Conservation (phyloP, 1,140 invertebrate species). For the Magallana gigas region DNA sequence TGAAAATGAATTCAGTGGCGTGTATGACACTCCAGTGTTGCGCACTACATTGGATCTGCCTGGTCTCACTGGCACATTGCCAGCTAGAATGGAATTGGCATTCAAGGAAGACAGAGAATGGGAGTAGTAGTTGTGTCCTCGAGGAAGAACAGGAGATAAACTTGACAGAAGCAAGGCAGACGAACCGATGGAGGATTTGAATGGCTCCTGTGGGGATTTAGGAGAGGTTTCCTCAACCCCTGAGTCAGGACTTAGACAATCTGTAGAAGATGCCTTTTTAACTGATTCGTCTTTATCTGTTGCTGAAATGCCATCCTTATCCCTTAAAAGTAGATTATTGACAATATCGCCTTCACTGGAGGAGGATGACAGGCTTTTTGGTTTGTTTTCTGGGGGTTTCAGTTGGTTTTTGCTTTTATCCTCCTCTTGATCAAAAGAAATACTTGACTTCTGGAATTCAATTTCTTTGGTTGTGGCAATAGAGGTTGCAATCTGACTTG, state of each 20-base stretch:
- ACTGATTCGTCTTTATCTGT: neutral
- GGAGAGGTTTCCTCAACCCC: neutral
- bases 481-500: neutral
- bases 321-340: constrained; percentile 5
- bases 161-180: constrained; percentile 34
- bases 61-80: constrained; percentile 13
- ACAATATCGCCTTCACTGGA: constrained; percentile 17
- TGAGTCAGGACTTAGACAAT: neutral
- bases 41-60: neutral
- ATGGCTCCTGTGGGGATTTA: neutral
- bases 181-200: constrained; percentile 26
- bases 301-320: neutral
- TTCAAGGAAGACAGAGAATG: constrained; percentile 2
- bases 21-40: neutral
- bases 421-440: neutral
- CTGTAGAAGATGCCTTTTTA: neutral
- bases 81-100: constrained; percentile 25
- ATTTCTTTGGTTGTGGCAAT: neutral
- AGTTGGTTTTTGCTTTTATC: neutral
- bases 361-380: neutral
- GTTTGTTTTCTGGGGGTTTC: neutral
- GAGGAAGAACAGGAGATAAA: constrained; percentile 38
- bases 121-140: neutral
- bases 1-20: neutral
- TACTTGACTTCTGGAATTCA: neutral